Percentiles rank a stretch among this genome's conserved stretches.
phyloP scores from a whole-genome alignment of 2,113 vertebrate species.

The Campylomormyrus tamandua region DNA sequence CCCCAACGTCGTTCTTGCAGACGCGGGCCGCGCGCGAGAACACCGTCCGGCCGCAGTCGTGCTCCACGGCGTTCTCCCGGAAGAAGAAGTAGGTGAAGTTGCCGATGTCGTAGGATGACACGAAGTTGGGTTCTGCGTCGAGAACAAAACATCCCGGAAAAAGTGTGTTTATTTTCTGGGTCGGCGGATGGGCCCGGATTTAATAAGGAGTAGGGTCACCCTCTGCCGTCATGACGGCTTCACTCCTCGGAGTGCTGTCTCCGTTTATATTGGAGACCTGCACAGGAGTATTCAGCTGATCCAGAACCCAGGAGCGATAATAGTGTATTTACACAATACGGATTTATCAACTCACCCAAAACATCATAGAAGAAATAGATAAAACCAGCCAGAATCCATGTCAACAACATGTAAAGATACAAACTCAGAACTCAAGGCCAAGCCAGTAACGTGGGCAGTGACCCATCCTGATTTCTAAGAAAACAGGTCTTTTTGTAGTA shows the following conservation, averaged over 20 bases:
- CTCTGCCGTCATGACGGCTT: no score
- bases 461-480: not conserved
- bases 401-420: not conserved
- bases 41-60: slow-evolving; percentile 85
- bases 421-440: not conserved
- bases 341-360: not conserved
- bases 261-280: not conserved
- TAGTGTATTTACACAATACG: not conserved
- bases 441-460: not conserved
- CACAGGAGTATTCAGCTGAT: not conserved
- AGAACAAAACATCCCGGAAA: not conserved
- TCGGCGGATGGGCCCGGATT: not conserved
- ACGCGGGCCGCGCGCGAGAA: slow-evolving; percentile 87
- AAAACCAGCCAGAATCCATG: not conserved
- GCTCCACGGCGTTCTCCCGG: slow-evolving; percentile 84
- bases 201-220: no score
- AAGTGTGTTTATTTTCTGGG: not conserved
- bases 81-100: slow-evolving; percentile 92
- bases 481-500: not conserved
- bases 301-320: not conserved
- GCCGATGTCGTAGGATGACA: slow-evolving; percentile 85
- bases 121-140: slow-evolving; percentile 81
- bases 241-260: not conserved
- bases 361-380: not conserved
- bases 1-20: slow-evolving; percentile 92